A percentile compares a stretch with the other conserved stretches of the same genome.
These are phyloP conservation scores for Astur gentilis DNA, from an alignment of 2,113 vertebrate species.

Conservation along the genomic window DNA sequence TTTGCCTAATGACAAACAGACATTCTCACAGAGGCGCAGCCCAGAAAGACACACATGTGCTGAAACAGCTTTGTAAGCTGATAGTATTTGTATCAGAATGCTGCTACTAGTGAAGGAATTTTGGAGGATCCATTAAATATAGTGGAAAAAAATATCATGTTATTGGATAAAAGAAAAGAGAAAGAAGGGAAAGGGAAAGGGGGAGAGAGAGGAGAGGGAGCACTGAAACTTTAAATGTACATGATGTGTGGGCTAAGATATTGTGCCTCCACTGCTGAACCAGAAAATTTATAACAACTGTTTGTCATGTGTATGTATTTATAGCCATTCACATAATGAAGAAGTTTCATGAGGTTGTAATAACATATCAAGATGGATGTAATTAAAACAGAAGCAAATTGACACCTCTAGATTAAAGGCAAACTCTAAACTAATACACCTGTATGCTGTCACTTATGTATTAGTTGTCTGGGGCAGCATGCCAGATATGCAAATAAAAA, in stretches of 20 bases:
- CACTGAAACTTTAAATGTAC: background rate
- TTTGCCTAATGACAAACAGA: slow-evolving; percentile 60
- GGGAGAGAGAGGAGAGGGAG: background rate
- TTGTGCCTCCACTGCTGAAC: slow-evolving; percentile 62
- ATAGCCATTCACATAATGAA: slow-evolving; percentile 74
- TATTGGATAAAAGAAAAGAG: background rate
- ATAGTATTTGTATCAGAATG: background rate
- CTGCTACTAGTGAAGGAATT: slow-evolving; percentile 3
- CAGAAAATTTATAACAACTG: slow-evolving; percentile 72
- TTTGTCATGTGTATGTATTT: slow-evolving; percentile 72
- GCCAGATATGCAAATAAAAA: slow-evolving; percentile 78
- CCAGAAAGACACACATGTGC: background rate
- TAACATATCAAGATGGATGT: slow-evolving; percentile 75
- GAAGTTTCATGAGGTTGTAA: slow-evolving; percentile 73
- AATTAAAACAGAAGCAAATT: slow-evolving; percentile 80
- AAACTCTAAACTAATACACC: slow-evolving; percentile 72
- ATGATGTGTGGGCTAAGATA: slow-evolving; percentile 45
- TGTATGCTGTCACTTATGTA: slow-evolving; percentile 55
- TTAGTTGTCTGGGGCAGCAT: slow-evolving; percentile 66
- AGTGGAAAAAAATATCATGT: background rate
- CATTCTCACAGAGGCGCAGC: background rate
- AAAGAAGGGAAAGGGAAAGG: background rate
- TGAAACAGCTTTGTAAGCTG: background rate
- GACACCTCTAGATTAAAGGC: slow-evolving; percentile 76
- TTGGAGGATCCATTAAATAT: background rate